Evolutionary conservation across 2,888 invertebrate genomes (phyloP), one percentile per base, ranked within the genome.

Genomic region (Drosophila lutescens): DNA sequence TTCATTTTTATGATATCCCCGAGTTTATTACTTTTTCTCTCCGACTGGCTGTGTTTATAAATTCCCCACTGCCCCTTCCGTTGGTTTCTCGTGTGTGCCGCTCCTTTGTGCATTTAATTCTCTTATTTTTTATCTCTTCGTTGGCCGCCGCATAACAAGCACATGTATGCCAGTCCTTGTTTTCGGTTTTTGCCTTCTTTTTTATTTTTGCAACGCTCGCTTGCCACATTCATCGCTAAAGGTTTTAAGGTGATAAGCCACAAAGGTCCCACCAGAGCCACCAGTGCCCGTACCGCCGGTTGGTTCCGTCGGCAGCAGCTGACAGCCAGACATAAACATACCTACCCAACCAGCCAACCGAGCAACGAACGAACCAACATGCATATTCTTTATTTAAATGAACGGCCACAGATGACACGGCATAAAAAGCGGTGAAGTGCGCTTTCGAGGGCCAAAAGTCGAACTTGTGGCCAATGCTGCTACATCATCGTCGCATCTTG

Each of bases 161-260:
- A 53, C 66, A 66, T 66, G 65, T 54, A 54, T 65, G 65, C 44
- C 44, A 41, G 32, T 46, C 54, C 63, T 63, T 65, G 63, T 63
- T 50, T 63, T 65, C 15, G 15, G 51, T 38, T 15, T 41, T 50
- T n/a, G 9, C 2, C 26, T 32, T 5, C 12, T 46, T 34, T 7
- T 43, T 15, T 26, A 20, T 7, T 34, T 56, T 32, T 15, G 56
- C 56, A 23, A 12, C 34, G 8, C 34, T 56, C 40, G 54, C 26
- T 55, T 61, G 62, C 62, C 62, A 49, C 62, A 63, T 66, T 66
- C 65, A 44, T 66, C 53, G 67, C 67, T 40, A 66, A 66, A 66
- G 65, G 65, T 66, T 66, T 66, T 66, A 66, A 66, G 67, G 65
- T 66, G 65, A 66, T 66, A 66, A 66, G 65, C 65, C 65, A 66